phyloP scores from a whole-genome alignment of 2,113 vertebrate species.

The Zonotrichia leucophrys region DNA sequence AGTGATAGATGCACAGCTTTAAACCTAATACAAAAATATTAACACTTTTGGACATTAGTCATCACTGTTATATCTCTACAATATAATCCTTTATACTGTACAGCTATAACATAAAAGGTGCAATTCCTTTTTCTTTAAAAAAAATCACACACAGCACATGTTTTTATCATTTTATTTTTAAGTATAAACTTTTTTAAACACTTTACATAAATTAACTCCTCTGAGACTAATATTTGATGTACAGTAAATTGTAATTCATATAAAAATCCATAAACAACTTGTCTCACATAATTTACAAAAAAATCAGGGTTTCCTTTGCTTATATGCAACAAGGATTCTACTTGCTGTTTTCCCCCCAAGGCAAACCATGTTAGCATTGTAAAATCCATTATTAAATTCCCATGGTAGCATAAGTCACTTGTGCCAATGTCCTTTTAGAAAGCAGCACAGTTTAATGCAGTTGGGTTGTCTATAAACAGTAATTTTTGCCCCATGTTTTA shows the following conservation, averaged over 20 bases:
- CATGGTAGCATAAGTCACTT: conserved; percentile 81
- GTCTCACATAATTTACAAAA: conserved; percentile 98
- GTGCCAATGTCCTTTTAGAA: conserved; percentile 84
- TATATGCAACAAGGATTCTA: conserved; percentile 83
- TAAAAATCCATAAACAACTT: conserved; percentile 95
- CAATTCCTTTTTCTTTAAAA: conserved; percentile 78
- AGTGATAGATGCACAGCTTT: conserved; percentile 73
- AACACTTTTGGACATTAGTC: conserved; percentile 82
- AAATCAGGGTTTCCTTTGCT: conserved; percentile 89
- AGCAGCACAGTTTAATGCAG: conserved; percentile 83
- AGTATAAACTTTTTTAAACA: conserved; percentile 97
- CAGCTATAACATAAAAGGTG: conserved; percentile 85
- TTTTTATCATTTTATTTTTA: conserved; percentile 92
- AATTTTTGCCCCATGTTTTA: conserved; percentile 79
- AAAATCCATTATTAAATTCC: conserved; percentile 83
- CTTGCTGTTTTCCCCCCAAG: conserved; percentile 75
- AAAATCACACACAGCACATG: conserved; percentile 84
- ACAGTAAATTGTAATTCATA: conserved; percentile 96
- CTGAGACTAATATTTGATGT: conserved; percentile 99
- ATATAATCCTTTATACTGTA: conserved; percentile 86
- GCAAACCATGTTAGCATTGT: conserved; percentile 76
- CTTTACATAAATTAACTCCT: conserved; percentile 99
- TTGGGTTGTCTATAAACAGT: conserved; percentile 81
- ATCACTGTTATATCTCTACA: conserved; percentile 85
- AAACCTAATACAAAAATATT: conserved; percentile 85